These are phyloP conservation scores for Melanogrammus aeglefinus DNA, from an alignment of 2,797 vertebrate species.

Conservation along the genomic window DNA sequence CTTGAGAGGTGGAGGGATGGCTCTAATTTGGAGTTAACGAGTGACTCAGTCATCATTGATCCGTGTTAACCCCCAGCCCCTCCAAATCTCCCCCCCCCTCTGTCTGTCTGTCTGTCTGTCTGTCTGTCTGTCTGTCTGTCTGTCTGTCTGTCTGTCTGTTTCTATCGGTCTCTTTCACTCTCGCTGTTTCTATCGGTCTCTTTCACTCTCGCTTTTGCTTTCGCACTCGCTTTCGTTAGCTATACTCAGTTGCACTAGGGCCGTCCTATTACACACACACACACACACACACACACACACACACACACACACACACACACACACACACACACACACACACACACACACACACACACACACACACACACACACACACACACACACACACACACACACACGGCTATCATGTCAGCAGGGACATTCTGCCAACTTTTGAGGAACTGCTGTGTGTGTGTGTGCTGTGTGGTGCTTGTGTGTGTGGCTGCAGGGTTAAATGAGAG, in stretches of 20 bases:
- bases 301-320: neutral
- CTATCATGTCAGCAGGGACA: conserved; percentile 21
- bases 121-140: too few species aligned
- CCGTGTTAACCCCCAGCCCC: neutral
- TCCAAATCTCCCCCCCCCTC: too few species aligned
- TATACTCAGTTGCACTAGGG: neutral
- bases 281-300: neutral
- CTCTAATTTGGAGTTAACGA: conserved; percentile 74
- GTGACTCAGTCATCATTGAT: conserved; percentile 64
- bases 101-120: neutral
- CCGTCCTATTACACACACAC: neutral
- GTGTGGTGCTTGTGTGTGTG: neutral
- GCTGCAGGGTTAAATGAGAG: conserved; percentile 25
- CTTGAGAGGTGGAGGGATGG: conserved; percentile 65
- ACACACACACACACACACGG: neutral
- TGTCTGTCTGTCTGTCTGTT: too few species aligned
- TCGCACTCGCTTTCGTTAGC: neutral
- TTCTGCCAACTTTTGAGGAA: conserved; percentile 49
- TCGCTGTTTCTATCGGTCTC: too few species aligned
- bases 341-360: neutral
- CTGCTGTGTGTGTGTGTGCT: neutral
- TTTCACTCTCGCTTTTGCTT: too few species aligned
- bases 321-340: neutral
- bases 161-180: too few species aligned
- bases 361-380: neutral